Conservation (phyloP, 2,113 vertebrate genomes). For the Poeciliopsis prolifica region DNA sequence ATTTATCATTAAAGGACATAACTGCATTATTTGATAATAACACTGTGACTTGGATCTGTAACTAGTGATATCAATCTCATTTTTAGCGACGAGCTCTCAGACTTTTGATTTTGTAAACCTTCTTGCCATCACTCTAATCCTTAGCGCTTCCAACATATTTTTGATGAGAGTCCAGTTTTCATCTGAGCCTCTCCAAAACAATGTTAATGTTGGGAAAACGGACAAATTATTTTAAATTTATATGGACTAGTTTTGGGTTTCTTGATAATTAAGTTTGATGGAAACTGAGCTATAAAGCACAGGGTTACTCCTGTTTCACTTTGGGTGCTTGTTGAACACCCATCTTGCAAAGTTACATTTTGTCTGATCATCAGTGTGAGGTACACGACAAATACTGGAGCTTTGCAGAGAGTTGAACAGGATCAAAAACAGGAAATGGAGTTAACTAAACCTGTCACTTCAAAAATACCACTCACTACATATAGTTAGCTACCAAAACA, state of each 20-base stretch:
- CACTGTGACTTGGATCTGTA: not conserved
- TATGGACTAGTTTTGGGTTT: not conserved
- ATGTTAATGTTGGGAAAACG: not conserved
- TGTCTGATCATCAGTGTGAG: not conserved
- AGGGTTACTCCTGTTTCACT: not conserved
- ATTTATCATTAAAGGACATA: not conserved
- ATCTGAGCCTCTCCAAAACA: not conserved
- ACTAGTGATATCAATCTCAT: not conserved
- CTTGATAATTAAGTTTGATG: no score
- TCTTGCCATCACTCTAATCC: not conserved
- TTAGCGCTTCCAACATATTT: not conserved
- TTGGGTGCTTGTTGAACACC: not conserved
- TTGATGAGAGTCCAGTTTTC: not conserved
- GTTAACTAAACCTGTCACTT: not conserved
- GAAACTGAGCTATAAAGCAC: no score
- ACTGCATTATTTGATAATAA: no score
- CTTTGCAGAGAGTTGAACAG: not conserved
- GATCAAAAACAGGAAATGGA: not conserved
- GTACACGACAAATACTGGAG: not conserved
- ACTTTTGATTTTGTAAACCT: not conserved
- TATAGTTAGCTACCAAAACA: no score
- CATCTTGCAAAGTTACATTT: not conserved
- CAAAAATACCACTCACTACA: no score
- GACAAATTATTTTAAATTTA: not conserved
- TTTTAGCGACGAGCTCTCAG: no score